Evolutionary conservation across 2,888 invertebrate species (phyloP), one percentile per base, ranked within the genome.

Genomic region (Dicyrtoma fusca): DNA sequence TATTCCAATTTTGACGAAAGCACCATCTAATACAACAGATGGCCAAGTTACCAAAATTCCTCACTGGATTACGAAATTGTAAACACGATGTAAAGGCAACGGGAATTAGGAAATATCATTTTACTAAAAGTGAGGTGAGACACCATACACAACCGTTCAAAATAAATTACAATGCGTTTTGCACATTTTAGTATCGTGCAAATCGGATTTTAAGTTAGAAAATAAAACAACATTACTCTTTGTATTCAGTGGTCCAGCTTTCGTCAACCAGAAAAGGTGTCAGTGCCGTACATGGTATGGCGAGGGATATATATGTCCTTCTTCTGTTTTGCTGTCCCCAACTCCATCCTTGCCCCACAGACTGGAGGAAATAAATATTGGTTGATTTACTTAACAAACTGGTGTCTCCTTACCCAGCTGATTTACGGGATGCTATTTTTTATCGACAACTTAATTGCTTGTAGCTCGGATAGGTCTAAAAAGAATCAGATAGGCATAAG

Each of bases 381-480:
- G 34, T 26, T 47, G 1, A 47, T 49, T n/a, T 64, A 45, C 23
- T 49, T 64, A 21, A 64, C 64, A 4, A 47, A 23, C n/a, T 64
- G 64, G 64, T 49, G 23, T 25, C 1, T 64, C 1, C 3, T 3
- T 0, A 10, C 5, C 1, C 64, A 64, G 11, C 49, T 64, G 1
- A 14, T 64, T 23, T 64, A 64, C 26, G 17, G 25, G 1, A 6
- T 25, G 1, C 26, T 64, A 1, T 64, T 49, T 17, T 49, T 64
- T 23, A 10, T 1, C 5, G 13, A 64, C 25, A 11, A 26, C 6
- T 0, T 64, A 1, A n/a, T n/a, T 3, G 2, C 21, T 11, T 6
- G 4, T 6, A n/a, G 34, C 34, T 5, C 8, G 34, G 4, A 34
- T 5, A 34, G 8, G 34, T 34, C 8, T 8, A 34, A 34, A 8